Evolutionary conservation across 1,140 invertebrate genomes (phyloP), one percentile per base, ranked within the genome.

Genomic region (Anagrus nilaparvatae): DNA sequence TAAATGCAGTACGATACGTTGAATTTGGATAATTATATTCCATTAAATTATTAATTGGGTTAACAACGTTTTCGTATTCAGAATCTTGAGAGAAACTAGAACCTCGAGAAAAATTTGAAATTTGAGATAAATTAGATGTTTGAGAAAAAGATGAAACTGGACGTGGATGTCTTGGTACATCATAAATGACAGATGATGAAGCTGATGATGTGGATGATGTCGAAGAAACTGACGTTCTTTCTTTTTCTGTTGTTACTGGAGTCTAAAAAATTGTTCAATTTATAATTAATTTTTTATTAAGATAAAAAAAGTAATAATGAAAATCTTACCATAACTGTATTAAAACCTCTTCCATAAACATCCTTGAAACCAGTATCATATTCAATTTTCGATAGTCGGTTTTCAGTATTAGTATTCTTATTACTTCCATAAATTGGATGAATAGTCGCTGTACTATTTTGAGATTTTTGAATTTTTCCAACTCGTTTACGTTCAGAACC

Each of bases 351-450:
- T 12, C 12, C 10, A 14, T 23, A 13, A 4, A 19, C 19, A 21
- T 1, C 18, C 14, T 9, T 21, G n/a, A 2, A 28, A 24, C 4
- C 28, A 18, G 16, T 25, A 12, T 25, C 24, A 12, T 25, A 6
- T 12, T 25, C 24, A 12, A 25, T 6, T 12, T 25, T 6, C 24
- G 6, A 25, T n/a, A 12, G 24, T 8, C 24, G 12, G 24, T 12
- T 12, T 6, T 8, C 6, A 6, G 24, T 25, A 25, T 13, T 1
- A 28, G 8, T 1, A 16, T 5, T 5, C 37, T 16, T 35, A 13
- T 23, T 52, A 1, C 13, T 35, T 0, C 38, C 35, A 17, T 53
- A 51, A n/a, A 49, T 17, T 1, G 51, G 47, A 12, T 17, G 46
- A 21, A 55, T 51, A 7, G 45, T 51, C 4, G 51, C 49, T 9